Base-by-base conservation (phyloP, 2,888 invertebrate species). In the Ganaspis brasiliensis region DNA sequence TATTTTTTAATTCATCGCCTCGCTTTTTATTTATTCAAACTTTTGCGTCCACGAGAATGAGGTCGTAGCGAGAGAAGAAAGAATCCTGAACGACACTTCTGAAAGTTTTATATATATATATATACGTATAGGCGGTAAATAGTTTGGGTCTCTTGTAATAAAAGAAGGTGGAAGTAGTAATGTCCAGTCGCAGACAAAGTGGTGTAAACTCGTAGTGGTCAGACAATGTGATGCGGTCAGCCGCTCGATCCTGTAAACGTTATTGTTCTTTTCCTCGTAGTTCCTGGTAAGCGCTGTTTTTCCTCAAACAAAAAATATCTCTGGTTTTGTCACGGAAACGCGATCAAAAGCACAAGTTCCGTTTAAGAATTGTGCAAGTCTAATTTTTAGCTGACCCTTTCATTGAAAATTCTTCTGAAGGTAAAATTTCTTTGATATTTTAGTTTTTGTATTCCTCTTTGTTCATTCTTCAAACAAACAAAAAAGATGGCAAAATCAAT, bases 161-260 rank as follows among this genome's bases (percentile, higher is more conserved):
- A 67, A 45, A 67, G 12, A 37, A 10, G 45, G 10, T 31, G 2
- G 21, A 14, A 63, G 67, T 45, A 67, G 45, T 67, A 24, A 26
- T 45, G 12, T 26, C 6, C 24, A 45, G 67, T 67, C 45, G 21
- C 67, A 24, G 67, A 67, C 63, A 67, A 67, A 67, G 67, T 67
- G 45, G 67, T 67, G 67, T 67, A 67, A 67, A 67, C 45, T 67
- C 21, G 45, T 67, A 67, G 45, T 67, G 67, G 26, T 67, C 45
- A 9, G n/a, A 24, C 67, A 67, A 67, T 67, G 45, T 45, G 24
- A 40, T 67, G 67, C 67, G 67, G 67, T 67, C 67, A 45, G 67
- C 67, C 67, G 45, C 26, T 67, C 67, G 45, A 67, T 24, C 26
- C n/a, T 45, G 67, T 67, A 49, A 67, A 45, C 67, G 67, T 45